Evolutionary conservation across 2,113 vertebrate genomes (phyloP).

Genomic region (Zeus faber): DNA sequence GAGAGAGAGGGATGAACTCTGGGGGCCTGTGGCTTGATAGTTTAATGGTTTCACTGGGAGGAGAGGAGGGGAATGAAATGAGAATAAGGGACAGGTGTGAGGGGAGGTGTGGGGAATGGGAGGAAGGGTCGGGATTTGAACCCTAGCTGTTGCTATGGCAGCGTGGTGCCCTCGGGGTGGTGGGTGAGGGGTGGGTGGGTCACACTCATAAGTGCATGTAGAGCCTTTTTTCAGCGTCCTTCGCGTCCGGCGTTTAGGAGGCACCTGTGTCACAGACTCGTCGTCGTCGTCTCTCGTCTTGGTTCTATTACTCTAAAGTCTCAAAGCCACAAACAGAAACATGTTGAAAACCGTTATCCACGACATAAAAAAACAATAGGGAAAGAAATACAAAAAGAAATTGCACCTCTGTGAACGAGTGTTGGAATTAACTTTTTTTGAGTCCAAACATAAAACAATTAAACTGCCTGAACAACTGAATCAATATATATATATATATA

Average conservation of each 20-base stretch:
- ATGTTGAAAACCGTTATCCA: too few relatives aligned
- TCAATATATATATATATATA: too few relatives aligned
- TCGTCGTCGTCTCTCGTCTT: too few relatives aligned
- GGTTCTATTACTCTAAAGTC: too few relatives aligned
- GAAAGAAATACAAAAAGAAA: slow-evolving; percentile 12
- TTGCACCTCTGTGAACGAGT: slow-evolving; percentile 41
- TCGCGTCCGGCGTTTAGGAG: too few relatives aligned
- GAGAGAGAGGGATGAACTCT: slow-evolving; percentile 47
- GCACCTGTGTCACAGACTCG: too few relatives aligned
- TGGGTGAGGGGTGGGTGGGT: slow-evolving; percentile 7
- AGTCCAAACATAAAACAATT: too few relatives aligned
- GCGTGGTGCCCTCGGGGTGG: slow-evolving; percentile 28
- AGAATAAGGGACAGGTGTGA: neutral
- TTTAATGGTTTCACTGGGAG: slow-evolving; percentile 64
- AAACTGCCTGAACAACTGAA: too few relatives aligned
- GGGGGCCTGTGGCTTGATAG: slow-evolving; percentile 49
- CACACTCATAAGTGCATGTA: too few relatives aligned
- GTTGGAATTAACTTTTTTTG: slow-evolving; percentile 57
- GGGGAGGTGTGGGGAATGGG: slow-evolving; percentile 9
- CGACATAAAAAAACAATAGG: neutral
- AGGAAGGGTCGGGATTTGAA: slow-evolving; percentile 46
- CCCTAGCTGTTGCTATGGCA: slow-evolving; percentile 56
- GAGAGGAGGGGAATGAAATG: slow-evolving; percentile 39
- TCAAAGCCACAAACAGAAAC: too few relatives aligned
- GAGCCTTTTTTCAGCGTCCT: too few relatives aligned